phyloP scores from a whole-genome alignment of 2,797 vertebrate species.

The Eospalax fontanierii region DNA sequence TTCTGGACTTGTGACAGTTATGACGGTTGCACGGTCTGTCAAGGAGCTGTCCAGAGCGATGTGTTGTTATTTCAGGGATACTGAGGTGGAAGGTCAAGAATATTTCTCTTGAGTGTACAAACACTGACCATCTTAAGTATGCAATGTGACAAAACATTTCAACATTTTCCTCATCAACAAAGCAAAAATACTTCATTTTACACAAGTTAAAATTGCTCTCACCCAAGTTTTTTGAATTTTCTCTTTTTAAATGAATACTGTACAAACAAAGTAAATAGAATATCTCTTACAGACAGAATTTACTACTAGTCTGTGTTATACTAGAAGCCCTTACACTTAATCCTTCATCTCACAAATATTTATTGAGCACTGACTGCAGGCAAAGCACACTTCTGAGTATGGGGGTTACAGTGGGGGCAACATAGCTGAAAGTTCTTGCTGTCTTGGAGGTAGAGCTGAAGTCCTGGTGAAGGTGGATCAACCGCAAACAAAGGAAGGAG shows the following conservation, averaged over 20 bases:
- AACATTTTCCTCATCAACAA: conserved; percentile 26
- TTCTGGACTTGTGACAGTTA: neutral
- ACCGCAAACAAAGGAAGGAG: neutral
- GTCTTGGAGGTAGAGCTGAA: neutral
- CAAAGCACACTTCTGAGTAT: conserved; percentile 44
- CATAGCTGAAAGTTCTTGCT: neutral
- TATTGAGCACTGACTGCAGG: conserved; percentile 79
- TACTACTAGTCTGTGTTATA: neutral
- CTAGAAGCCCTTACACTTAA: neutral
- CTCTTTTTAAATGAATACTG: neutral
- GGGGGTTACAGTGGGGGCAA: rapidly evolving
- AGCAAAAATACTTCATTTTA: conserved; percentile 31
- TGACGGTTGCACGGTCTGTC: neutral
- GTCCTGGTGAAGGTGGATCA: neutral
- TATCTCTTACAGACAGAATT: neutral
- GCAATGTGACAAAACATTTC: conserved; percentile 3
- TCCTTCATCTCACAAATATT: conserved; percentile 70
- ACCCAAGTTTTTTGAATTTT: conserved; percentile 1
- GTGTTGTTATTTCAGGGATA: neutral
- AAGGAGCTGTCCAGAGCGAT: neutral
- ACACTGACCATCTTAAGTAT: neutral
- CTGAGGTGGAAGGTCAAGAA: neutral
- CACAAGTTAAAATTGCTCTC: neutral
- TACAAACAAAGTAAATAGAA: neutral
- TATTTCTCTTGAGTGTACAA: neutral